These are phyloP conservation scores for Passerculus sandwichensis DNA, from an alignment of 2,797 vertebrate genomes.

Conservation along the genomic window DNA sequence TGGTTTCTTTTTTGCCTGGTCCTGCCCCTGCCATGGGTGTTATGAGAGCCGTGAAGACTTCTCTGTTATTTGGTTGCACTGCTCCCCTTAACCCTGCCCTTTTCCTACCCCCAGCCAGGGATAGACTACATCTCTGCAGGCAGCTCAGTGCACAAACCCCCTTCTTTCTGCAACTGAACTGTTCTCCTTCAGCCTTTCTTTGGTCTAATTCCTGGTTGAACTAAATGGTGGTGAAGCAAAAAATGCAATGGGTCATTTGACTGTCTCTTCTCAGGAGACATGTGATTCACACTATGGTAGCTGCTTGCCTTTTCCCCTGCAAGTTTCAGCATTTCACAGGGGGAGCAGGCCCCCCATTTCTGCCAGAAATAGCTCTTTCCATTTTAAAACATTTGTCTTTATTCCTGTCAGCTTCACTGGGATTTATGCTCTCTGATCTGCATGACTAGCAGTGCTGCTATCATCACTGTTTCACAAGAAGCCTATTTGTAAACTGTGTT, in stretches of 20 bases:
- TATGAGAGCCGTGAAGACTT: background rate
- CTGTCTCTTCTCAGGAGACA: background rate
- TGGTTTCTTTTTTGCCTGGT: background rate
- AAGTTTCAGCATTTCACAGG: background rate
- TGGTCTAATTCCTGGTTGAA: background rate
- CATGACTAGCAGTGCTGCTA: background rate
- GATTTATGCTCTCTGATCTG: background rate
- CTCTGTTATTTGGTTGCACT: background rate
- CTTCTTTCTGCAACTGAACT: background rate
- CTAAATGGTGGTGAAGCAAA: background rate
- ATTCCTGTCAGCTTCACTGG: background rate
- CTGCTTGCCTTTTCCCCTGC: background rate
- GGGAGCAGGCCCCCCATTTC: background rate
- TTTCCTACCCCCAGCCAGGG: background rate
- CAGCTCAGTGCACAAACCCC: background rate
- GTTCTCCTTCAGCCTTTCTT: background rate
- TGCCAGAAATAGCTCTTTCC: background rate
- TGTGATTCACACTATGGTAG: background rate
- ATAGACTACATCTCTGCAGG: background rate
- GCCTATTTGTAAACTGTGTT: background rate
- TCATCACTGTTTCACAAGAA: background rate
- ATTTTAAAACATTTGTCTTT: background rate
- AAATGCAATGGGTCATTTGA: background rate
- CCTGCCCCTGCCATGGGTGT: background rate
- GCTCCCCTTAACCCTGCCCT: accelerated